Base-by-base conservation (phyloP, 2,797 vertebrate genomes). In the Microctenopoma stevenorrisi region DNA sequence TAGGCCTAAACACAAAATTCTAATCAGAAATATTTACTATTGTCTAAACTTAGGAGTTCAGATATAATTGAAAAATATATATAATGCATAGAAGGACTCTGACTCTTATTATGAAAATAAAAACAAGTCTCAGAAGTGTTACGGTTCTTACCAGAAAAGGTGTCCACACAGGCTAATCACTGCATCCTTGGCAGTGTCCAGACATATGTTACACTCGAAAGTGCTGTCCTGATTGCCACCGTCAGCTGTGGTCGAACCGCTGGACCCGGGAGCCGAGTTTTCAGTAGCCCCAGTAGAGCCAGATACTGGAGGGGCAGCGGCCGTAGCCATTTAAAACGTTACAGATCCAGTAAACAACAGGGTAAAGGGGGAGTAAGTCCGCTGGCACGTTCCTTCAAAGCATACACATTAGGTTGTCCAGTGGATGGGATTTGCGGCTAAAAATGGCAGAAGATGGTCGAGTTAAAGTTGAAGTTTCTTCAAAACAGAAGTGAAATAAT, bases 81-180 rank as follows among this genome's bases (percentile, higher is more conserved):
- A 22, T 22, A 22, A 22, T 22, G 22, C 22, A 22, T 22, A 22
- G 22, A 22, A 22, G 22, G 22, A 22, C 22, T 22, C 22, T 22
- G 22, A 22, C 22, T 22, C 22, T 22, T 22, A 22, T 30, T 30
- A 30, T 30, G 28, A 30, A 30, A 30, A 30, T 6, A 8, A 60
- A 61, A 16, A 62, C 1, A 15, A 18, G 18, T 4, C 12, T 52
- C 5, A 18, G 42, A 33, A 0, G 25, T 13, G 14, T 4, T 1
- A 14, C 14, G 40, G 11, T 14, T 15, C 22, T 53, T 87, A 99
- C 98, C 98, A 99, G 90, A 99, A 99, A 10, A 99, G 97, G 74
- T 99, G 98, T 48, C 98, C 98, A 44, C 98, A 99, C 42, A 99
- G 90, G 88, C 98, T 99, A 85, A 99, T 99, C 68, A 99, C 98